Conservation (phyloP, 2,797 vertebrate genomes). For the Petrocephalus sullivani region DNA sequence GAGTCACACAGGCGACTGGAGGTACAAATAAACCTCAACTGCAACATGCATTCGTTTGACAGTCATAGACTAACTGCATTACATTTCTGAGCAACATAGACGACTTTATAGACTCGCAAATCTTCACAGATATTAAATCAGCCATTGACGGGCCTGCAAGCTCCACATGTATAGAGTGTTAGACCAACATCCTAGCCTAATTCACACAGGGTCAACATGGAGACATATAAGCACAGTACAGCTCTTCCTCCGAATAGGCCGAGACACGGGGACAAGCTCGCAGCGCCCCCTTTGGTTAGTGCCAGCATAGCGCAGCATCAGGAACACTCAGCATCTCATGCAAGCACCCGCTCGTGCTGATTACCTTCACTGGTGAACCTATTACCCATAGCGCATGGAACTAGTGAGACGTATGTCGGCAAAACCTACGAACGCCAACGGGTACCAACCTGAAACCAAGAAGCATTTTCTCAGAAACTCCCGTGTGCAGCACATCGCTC, state of each 20-base stretch:
- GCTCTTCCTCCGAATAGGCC: background rate
- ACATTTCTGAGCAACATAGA: background rate
- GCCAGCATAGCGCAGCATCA: constrained; percentile 33
- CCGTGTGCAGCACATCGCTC: constrained; percentile 65
- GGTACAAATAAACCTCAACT: background rate
- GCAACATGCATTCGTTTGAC: background rate
- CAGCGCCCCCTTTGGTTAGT: constrained; percentile 39
- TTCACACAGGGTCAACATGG: background rate
- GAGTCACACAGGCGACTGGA: background rate
- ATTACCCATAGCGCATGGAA: constrained; percentile 62
- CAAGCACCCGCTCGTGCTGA: constrained; percentile 40
- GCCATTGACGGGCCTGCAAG: background rate
- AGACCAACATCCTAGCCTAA: background rate
- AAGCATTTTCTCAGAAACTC: constrained; percentile 67
- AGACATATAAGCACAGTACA: background rate
- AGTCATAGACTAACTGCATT: background rate
- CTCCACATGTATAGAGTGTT: background rate
- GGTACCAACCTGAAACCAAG: constrained; percentile 72
- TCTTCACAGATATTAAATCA: background rate
- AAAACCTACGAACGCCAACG: constrained; percentile 38
- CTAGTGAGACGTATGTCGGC: constrained; percentile 37
- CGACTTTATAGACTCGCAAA: background rate
- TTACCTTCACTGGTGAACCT: constrained; percentile 69
- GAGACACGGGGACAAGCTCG: background rate
- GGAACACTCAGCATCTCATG: constrained; percentile 44